Percentiles rank a stretch among this genome's conserved stretches.
Evolutionary conservation across 2,888 invertebrate genomes (phyloP).

Genomic region (Sarcophaga variegata): DNA sequence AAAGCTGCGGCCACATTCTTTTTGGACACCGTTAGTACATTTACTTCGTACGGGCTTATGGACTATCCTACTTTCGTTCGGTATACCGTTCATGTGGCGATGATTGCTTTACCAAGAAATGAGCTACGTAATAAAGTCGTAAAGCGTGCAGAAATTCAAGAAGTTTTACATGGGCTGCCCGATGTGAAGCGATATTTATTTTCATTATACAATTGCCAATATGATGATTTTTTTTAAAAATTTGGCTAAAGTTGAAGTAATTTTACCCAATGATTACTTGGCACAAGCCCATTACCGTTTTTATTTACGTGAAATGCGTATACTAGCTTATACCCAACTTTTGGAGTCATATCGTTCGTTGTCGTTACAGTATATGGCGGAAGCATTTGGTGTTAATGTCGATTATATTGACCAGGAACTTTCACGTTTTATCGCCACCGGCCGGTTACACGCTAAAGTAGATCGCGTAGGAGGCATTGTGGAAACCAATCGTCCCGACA

Average conservation of each 20-base stretch:
- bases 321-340: slow-evolving; percentile 97
- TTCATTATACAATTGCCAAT: slow-evolving; percentile 95
- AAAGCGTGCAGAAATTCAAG: slow-evolving; percentile 90
- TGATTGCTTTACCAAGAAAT: slow-evolving; percentile 91
- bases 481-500: slow-evolving; percentile 96
- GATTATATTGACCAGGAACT: slow-evolving; percentile 95
- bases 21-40: slow-evolving; percentile 99
- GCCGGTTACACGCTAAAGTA: slow-evolving; percentile 97
- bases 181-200: slow-evolving; percentile 88
- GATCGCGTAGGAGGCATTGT: slow-evolving; percentile 98
- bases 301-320: slow-evolving; percentile 98
- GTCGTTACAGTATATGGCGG: slow-evolving; percentile 97
- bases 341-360: slow-evolving; percentile 98
- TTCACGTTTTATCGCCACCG: slow-evolving; percentile 97
- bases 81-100: slow-evolving; percentile 92
- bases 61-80: slow-evolving; percentile 94
- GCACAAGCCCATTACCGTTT: slow-evolving; percentile 97
- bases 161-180: slow-evolving; percentile 88
- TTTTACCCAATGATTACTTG: slow-evolving; percentile 95
- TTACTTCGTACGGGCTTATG: slow-evolving; percentile 99
- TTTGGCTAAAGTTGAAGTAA: slow-evolving; percentile 88
- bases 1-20: slow-evolving; percentile 97
- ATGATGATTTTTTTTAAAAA: slow-evolving; percentile 94
- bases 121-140: slow-evolving; percentile 90
- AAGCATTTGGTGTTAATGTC: slow-evolving; percentile 96